These are phyloP conservation scores for Oenanthe oenanthe DNA, from an alignment of 2,113 vertebrate species.

Conservation along the genomic window DNA sequence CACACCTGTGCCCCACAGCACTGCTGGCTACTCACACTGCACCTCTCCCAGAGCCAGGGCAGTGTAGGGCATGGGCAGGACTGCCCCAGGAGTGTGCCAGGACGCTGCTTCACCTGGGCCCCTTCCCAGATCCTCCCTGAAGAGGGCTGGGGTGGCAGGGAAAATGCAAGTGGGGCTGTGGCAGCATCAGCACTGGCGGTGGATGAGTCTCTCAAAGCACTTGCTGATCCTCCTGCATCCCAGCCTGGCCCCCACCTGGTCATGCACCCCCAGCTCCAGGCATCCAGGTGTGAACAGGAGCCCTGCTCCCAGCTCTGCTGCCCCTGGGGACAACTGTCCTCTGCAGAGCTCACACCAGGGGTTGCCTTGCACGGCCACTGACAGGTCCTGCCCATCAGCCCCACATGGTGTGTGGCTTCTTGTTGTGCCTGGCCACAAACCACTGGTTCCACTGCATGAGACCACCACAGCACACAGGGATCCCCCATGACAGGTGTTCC, in stretches of 20 bases:
- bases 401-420: accelerated
- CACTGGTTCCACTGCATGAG: accelerated
- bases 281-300: background rate
- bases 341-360: background rate
- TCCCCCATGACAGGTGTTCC: accelerated
- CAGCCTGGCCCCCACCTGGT: background rate
- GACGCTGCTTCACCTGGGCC: background rate
- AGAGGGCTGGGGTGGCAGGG: background rate
- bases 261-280: background rate
- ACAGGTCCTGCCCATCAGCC: background rate
- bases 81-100: background rate
- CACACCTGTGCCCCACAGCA: constrained; percentile 17
- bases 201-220: background rate
- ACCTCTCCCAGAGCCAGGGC: constrained; percentile 36
- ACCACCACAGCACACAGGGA: background rate
- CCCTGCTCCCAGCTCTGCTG: background rate
- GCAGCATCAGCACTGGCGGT: accelerated
- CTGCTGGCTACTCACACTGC: constrained; percentile 57
- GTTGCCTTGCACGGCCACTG: background rate
- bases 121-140: background rate
- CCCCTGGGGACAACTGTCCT: background rate
- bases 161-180: background rate
- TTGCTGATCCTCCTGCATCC: background rate
- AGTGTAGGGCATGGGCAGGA: background rate
- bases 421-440: background rate